Base-by-base conservation (phyloP, 1,140 invertebrate genomes). In the Vollenhovia emeryi region DNA sequence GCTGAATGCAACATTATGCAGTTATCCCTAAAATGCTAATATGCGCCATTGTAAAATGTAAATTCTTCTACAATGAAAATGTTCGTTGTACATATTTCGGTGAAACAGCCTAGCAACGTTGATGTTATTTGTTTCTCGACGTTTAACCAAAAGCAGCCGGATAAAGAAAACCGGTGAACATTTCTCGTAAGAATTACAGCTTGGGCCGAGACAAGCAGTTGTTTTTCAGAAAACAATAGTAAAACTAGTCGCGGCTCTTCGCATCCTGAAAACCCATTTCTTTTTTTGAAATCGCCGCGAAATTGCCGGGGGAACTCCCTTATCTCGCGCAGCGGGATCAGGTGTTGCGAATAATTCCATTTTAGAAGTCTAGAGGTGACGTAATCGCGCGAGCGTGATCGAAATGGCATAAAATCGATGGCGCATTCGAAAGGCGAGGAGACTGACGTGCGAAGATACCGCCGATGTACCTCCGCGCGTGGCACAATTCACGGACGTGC, bases 11-110 rank as follows among this genome's bases (percentile, higher is more conserved):
- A 85, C 43, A 83, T 33, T 36, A 60, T 55, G 60, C 76, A 83
- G 84, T 90, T 87, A 85, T 75, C 43, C 27, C 75, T 75, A 50
- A 62, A 87, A 87, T 33, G 60, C n/a, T 89, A 84, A 84, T 87
- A 78, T 76, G 30, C 48, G 7, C 15, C 24, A 43, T 57, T 84
- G 48, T 18, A 50, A 66, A 79, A 79, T 79, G 30, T 86, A 69
- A 83, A 87, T 90, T 71, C 43, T 15, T 21, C 33, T 6, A 48
- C 30, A 13, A 52, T 52, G 45, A 78, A 57, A 64, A 66, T 52
- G 43, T n/a, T n/a, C n/a, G n/a, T 86, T 69, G 84, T 80, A 76
- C 11, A 43, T 43, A 15, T 66, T 45, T 60, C 9, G 50, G 6
- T 27, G 3, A 43, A 50, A 2, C n/a, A n/a, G n/a, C n/a, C n/a